Percentiles rank a stretch among this genome's conserved stretches.
These are phyloP conservation scores for Salminus brasiliensis DNA, from an alignment of 2,113 vertebrate species.

Conservation along the genomic window DNA sequence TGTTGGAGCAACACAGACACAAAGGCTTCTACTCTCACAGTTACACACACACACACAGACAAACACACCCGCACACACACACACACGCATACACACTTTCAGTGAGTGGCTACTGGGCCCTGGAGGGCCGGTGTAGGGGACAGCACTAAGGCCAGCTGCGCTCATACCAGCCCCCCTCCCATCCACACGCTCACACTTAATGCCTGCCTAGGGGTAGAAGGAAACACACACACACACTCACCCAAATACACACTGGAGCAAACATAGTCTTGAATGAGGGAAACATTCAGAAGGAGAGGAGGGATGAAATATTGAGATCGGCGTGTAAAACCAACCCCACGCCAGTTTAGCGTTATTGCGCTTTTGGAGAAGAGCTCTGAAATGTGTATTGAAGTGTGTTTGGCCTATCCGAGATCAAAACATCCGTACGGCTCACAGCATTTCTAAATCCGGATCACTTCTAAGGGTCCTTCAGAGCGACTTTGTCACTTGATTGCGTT, in stretches of 20 bases:
- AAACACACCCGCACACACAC: slow-evolving; percentile 9
- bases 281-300: neutral
- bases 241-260: slow-evolving; percentile 10
- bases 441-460: neutral
- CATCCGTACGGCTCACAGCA: neutral
- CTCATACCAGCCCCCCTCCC: slow-evolving; percentile 18
- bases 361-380: neutral
- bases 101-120: slow-evolving; percentile 17
- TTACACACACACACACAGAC: slow-evolving; percentile 9
- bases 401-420: neutral
- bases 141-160: slow-evolving; percentile 25
- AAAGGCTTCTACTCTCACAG: slow-evolving; percentile 8
- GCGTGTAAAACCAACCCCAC: neutral
- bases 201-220: slow-evolving; percentile 27
- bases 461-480: neutral
- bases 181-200: slow-evolving; percentile 27
- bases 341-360: neutral
- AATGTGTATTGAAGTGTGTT: neutral
- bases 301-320: neutral
- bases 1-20: slow-evolving; percentile 31
- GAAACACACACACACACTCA: slow-evolving; percentile 2
- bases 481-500: neutral
- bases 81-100: slow-evolving; percentile 4
- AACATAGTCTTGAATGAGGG: neutral
- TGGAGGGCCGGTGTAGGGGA: slow-evolving; percentile 13